A percentile compares a stretch with the other conserved stretches of the same genome.
These are phyloP conservation scores for Xanthia togata DNA, from an alignment of 2,888 invertebrate genomes.

Conservation along the genomic window DNA sequence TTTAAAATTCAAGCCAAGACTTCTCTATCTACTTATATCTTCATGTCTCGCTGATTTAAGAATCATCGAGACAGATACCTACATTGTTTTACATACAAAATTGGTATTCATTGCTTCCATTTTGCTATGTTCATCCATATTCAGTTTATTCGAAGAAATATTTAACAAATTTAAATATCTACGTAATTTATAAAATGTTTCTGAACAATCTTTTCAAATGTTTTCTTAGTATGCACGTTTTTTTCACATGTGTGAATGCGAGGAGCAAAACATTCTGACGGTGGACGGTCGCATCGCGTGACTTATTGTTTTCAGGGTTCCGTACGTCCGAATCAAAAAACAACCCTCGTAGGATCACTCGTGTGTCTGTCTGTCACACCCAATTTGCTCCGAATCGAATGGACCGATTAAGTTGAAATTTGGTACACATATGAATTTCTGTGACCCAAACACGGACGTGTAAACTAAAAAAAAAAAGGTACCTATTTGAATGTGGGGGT, in stretches of 20 bases:
- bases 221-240: constrained; percentile 60
- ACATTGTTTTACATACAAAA: constrained; percentile 31
- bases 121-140: constrained; percentile 51
- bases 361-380: no score
- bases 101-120: constrained; percentile 45
- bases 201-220: constrained; percentile 48
- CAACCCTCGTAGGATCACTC: no score
- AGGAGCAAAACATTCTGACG: constrained; percentile 52
- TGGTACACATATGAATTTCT: no score
- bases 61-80: no score
- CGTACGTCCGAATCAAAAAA: no score
- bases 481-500: no score
- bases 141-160: constrained; percentile 58
- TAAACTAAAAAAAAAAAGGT: no score
- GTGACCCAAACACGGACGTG: no score
- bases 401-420: no score
- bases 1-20: constrained; percentile 12
- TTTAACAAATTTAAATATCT: constrained; percentile 56
- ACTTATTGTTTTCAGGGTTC: constrained; percentile 75
- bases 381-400: no score
- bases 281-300: constrained; percentile 70
- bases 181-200: constrained; percentile 57
- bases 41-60: constrained; percentile 20
- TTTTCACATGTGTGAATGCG: constrained; percentile 58
- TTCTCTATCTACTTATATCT: constrained; percentile 9